A percentile compares a stretch with the other conserved stretches of the same genome.
phyloP scores from a whole-genome alignment of 2,888 invertebrate genomes.

The Belgica antarctica region DNA sequence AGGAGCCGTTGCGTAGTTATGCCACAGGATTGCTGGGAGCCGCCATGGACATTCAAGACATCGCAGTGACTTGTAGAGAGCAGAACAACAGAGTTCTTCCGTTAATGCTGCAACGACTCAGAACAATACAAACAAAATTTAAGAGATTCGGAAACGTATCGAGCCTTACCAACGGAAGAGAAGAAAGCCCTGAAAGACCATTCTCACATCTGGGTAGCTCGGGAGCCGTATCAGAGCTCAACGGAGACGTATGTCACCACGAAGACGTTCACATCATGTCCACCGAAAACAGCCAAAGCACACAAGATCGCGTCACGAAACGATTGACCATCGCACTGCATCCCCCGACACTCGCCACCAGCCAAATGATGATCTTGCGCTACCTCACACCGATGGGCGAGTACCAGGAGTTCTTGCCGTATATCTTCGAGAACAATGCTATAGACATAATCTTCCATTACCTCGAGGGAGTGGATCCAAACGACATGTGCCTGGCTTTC shows the following conservation, averaged over 20 bases:
- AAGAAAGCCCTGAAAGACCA: background rate
- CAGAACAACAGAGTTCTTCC: constrained; percentile 84
- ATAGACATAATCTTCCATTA: constrained; percentile 86
- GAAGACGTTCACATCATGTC: background rate
- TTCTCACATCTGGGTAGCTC: background rate
- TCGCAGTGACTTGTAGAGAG: constrained; percentile 81
- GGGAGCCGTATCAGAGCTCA: background rate
- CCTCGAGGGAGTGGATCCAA: constrained; percentile 81
- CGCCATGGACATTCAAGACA: constrained; percentile 95
- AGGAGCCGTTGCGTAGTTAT: constrained; percentile 90
- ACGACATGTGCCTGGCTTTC: constrained; percentile 90
- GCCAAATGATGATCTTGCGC: constrained; percentile 87
- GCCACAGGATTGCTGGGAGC: constrained; percentile 90
- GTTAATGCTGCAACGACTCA: constrained; percentile 79
- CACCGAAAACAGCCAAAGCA: background rate
- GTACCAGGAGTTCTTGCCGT: constrained; percentile 88
- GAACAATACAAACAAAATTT: constrained; percentile 61
- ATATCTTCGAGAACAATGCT: constrained; percentile 91
- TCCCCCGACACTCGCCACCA: constrained; percentile 83
- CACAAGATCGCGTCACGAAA: background rate
- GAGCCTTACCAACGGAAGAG: background rate
- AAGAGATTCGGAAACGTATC: constrained; percentile 29
- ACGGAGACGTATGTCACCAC: background rate
- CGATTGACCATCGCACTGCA: constrained; percentile 73
- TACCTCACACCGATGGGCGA: constrained; percentile 97